Evolutionary conservation across 1,140 invertebrate species (phyloP).

Genomic region (Pissodes strobi): DNA sequence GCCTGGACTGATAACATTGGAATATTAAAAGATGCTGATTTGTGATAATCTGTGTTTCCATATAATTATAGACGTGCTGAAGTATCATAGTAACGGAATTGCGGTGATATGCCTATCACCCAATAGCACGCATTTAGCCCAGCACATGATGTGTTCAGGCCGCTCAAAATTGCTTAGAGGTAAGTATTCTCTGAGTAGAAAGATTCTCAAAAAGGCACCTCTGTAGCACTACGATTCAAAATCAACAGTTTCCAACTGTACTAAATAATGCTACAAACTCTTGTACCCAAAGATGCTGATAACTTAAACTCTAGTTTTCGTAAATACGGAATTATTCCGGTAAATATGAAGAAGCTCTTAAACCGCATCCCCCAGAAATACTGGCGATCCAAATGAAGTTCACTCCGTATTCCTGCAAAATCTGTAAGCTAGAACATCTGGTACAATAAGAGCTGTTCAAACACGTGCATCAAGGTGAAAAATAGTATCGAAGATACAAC

Average conservation of each 20-base stretch:
- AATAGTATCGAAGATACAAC: no score
- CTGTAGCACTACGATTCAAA: background rate
- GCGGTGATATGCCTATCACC: background rate
- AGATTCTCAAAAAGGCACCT: no score
- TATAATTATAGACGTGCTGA: no score
- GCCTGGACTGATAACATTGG: conserved; percentile 6
- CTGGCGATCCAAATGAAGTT: no score
- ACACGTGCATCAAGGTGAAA: background rate
- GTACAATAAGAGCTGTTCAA: no score
- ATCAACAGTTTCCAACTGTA: conserved; percentile 5
- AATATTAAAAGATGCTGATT: conserved; percentile 1
- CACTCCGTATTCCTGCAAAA: no score
- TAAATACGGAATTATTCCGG: conserved; percentile 5
- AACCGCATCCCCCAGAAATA: conserved; percentile 3
- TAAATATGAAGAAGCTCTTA: no score
- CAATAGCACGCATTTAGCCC: no score
- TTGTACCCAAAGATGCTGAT: background rate
- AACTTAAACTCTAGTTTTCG: conserved; percentile 15
- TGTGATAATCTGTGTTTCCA: conserved; percentile 21
- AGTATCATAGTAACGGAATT: background rate
- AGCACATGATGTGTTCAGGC: no score
- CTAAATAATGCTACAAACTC: no score
- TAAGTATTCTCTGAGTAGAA: conserved; percentile 12
- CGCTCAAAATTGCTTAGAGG: no score
- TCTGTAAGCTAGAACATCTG: no score